Conservation (phyloP, 1,140 invertebrate genomes). For the Lysiphlebus fabarum region DNA sequence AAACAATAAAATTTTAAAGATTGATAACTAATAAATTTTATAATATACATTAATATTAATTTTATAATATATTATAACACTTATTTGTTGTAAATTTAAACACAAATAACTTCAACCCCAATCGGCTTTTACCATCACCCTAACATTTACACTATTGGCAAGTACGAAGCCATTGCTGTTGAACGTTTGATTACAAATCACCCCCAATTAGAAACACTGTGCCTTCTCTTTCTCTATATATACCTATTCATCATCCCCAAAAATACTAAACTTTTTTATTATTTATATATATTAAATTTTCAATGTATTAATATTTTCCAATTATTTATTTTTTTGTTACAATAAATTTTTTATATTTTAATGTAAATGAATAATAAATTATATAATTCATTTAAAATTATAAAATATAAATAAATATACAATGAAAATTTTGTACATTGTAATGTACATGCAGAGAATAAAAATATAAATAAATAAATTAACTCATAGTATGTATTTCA, state of each 20-base stretch:
- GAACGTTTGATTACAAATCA: constrained; percentile 35
- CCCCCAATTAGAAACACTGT: constrained; percentile 37
- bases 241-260: constrained; percentile 19
- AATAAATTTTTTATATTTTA: too few species aligned
- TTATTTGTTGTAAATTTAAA: not conserved
- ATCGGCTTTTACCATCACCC: not conserved
- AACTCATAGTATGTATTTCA: not conserved
- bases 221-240: constrained; percentile 24
- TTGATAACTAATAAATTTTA: too few species aligned
- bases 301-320: too few species aligned
- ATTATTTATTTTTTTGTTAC: too few species aligned
- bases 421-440: too few species aligned
- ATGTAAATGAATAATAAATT: too few species aligned
- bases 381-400: too few species aligned
- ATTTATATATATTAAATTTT: too few species aligned
- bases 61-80: not conserved
- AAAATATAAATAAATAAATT: not conserved
- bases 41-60: constrained; percentile 1
- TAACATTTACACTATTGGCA: constrained; percentile 23
- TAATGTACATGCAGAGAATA: not conserved
- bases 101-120: too few species aligned
- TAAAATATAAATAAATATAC: too few species aligned
- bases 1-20: too few species aligned
- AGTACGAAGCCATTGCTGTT: constrained; percentile 33
- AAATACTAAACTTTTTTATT: not conserved